Base-by-base conservation (phyloP, 1,140 invertebrate species). In the Ostrea edulis region DNA sequence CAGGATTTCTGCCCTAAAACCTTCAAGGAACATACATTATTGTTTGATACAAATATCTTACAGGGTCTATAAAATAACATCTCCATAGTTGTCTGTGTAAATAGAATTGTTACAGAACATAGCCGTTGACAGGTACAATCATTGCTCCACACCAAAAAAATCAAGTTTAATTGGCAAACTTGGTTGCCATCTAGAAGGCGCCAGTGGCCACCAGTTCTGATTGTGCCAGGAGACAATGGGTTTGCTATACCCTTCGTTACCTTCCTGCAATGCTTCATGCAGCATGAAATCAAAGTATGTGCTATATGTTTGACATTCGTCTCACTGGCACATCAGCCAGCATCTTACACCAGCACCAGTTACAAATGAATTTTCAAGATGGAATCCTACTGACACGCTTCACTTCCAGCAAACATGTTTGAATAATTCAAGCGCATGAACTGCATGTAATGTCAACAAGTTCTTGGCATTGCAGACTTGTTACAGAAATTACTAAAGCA, bases 381-480 rank as follows among this genome's bases (percentile, higher is more conserved):
- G 68, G 68, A 29, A 14, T 29, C 29, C 68, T 25, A 77, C 29
- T 35, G 29, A 25, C 29, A 77, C 29, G 68, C 68, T 77, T 77
- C 68, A 77, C 14, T 77, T 77, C 68, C 68, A 29, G 25, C 68
- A 17, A 77, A 25, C 68, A 77, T 77, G 68, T 77, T 77, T 77
- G 68, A 29, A 25, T 77, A 77, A 77, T 29, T 77, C 68, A 77
- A 77, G 29, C 68, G 35, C 68, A 77, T 77, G 14, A 77, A 77
- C 9, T 77, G 68, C 68, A 29, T 77, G 68, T 77, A 25, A 77
- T 77, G 68, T 77, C 68, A 77, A 77, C 68, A 77, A 77, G 68
- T 77, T 77, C 68, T 77, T 77, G 22, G 68, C 68, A 62, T n/a
- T 20, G 55, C n/a, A n/a, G n/a, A 62, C 55, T n/a, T n/a, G 35